These are phyloP conservation scores for Caenorhabditis plicata DNA, from an alignment of 2,888 invertebrate species.

Conservation along the genomic window DNA sequence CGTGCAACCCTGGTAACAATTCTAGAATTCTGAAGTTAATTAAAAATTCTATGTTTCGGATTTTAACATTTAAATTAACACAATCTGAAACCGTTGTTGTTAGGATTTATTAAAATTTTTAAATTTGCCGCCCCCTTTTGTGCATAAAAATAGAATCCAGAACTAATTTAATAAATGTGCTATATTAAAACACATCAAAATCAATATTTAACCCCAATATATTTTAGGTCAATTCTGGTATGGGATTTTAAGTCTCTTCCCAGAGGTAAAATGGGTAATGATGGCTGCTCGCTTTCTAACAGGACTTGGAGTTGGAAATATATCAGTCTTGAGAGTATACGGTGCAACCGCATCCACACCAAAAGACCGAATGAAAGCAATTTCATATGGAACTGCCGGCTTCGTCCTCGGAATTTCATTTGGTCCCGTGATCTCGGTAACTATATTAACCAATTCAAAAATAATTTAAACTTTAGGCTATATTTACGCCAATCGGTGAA, in stretches of 20 bases:
- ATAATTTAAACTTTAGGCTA: slow-evolving; percentile 1
- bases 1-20: too few relatives aligned
- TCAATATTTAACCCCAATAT: neutral
- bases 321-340: slow-evolving; percentile 40
- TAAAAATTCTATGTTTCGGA: too few relatives aligned
- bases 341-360: slow-evolving; percentile 39
- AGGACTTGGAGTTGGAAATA: slow-evolving; percentile 40
- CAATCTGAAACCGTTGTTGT: too few relatives aligned
- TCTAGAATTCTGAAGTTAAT: too few relatives aligned
- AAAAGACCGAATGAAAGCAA: slow-evolving; percentile 40
- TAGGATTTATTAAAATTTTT: too few relatives aligned
- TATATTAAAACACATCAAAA: too few relatives aligned
- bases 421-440: slow-evolving; percentile 22
- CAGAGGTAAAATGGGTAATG: slow-evolving; percentile 36
- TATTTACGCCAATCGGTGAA: slow-evolving; percentile 35
- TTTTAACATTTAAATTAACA: too few relatives aligned
- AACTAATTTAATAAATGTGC: too few relatives aligned
- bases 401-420: slow-evolving; percentile 23
- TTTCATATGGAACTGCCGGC: slow-evolving; percentile 42
- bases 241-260: slow-evolving; percentile 4
- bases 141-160: too few relatives aligned
- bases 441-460: neutral
- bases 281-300: slow-evolving; percentile 33
- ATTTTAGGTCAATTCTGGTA: slow-evolving; percentile 21
- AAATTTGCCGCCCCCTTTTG: too few relatives aligned